These are phyloP conservation scores for Melanotaenia pygmaea DNA, from an alignment of 2,797 vertebrate species.

Conservation along the genomic window DNA sequence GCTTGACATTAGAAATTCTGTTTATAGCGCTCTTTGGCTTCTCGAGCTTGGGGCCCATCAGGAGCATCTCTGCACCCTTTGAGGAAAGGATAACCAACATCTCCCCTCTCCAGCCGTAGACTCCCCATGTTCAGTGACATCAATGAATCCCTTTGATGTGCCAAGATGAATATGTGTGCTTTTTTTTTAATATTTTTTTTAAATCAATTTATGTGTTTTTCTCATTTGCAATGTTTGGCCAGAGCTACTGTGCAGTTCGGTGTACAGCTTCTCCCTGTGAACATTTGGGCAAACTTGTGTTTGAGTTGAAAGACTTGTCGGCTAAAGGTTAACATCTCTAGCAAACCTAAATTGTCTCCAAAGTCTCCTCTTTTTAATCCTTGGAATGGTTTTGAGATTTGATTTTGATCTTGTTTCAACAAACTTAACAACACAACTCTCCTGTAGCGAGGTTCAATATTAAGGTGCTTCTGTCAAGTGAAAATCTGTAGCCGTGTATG, in stretches of 20 bases:
- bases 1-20: slow-evolving; percentile 87
- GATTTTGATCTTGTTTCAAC: slow-evolving; percentile 10
- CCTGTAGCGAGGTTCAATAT: slow-evolving; percentile 8
- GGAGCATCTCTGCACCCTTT: slow-evolving; percentile 83
- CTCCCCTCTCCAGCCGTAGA: slow-evolving; percentile 72
- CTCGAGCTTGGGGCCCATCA: slow-evolving; percentile 80
- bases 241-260: slow-evolving; percentile 49
- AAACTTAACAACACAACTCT: background rate
- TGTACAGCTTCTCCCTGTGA: slow-evolving; percentile 46
- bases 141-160: slow-evolving; percentile 87
- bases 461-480: slow-evolving; percentile 5
- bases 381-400: slow-evolving; percentile 5
- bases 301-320: slow-evolving; percentile 36
- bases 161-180: slow-evolving; percentile 81
- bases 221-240: slow-evolving; percentile 73
- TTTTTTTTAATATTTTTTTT: slow-evolving; percentile 69
- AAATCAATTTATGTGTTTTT: slow-evolving; percentile 84
- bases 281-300: slow-evolving; percentile 38
- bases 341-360: slow-evolving; percentile 17
- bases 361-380: slow-evolving; percentile 6
- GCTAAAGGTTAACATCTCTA: slow-evolving; percentile 41
- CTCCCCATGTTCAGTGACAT: slow-evolving; percentile 83
- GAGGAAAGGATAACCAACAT: slow-evolving; percentile 83
- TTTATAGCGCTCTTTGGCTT: slow-evolving; percentile 85
- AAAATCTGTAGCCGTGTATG: background rate